Conservation (phyloP, 2,113 vertebrate species). For the Sigmodon hispidus region DNA sequence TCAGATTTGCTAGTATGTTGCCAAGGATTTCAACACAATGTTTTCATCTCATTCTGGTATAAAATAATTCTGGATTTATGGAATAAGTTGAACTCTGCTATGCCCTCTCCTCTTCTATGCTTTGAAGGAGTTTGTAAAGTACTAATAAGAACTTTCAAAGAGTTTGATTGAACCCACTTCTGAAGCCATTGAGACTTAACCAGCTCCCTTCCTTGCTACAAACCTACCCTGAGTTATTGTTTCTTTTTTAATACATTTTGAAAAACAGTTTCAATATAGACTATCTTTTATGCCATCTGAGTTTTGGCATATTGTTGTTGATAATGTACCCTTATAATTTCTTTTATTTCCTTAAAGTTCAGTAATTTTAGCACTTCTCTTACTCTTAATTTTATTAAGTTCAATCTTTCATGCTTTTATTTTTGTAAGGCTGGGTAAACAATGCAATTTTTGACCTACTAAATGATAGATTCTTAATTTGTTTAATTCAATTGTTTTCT, state of each 20-base stretch:
- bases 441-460: background rate
- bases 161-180: background rate
- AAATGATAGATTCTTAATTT: background rate
- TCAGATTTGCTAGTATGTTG: background rate
- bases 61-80: background rate
- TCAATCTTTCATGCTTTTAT: background rate
- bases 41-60: background rate
- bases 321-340: background rate
- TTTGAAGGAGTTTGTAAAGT: background rate
- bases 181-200: background rate
- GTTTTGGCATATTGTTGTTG: background rate
- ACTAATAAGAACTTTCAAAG: background rate
- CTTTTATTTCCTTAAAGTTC: background rate
- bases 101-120: background rate
- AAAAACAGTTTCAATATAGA: background rate
- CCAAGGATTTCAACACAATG: background rate
- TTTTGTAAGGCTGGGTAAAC: background rate
- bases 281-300: background rate
- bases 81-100: too few relatives aligned
- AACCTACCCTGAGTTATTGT: background rate
- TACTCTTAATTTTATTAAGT: background rate
- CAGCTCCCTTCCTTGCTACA: background rate
- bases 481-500: background rate
- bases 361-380: background rate
- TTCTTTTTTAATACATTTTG: background rate